Evolutionary conservation across 2,888 invertebrate genomes (phyloP).

Genomic region (Nezara viridula): DNA sequence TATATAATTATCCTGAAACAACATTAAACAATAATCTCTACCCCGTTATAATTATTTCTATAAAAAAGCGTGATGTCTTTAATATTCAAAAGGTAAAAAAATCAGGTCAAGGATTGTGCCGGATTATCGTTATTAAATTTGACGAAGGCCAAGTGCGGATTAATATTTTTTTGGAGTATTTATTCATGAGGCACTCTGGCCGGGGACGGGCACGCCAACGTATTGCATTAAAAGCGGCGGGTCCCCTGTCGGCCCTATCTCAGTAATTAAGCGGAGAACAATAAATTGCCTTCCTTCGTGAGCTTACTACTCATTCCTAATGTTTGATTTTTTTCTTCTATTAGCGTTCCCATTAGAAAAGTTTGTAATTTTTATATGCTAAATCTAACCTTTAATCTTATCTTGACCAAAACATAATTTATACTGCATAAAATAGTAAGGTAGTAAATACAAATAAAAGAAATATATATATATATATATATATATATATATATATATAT

Average conservation of each 20-base stretch:
- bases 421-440: too few relatives aligned
- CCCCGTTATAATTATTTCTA: not conserved
- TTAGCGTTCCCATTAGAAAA: not conserved
- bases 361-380: not conserved
- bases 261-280: not conserved
- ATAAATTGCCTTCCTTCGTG: slow-evolving; percentile 4
- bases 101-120: not conserved
- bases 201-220: not conserved
- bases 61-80: not conserved
- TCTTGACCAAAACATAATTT: not conserved
- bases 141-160: not conserved
- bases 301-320: not conserved
- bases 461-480: too few relatives aligned
- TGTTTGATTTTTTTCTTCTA: not conserved
- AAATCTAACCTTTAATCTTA: not conserved
- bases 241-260: not conserved
- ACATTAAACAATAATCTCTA: not conserved
- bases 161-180: slow-evolving; percentile 5
- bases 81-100: not conserved
- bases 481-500: too few relatives aligned
- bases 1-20: too few relatives aligned
- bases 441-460: too few relatives aligned
- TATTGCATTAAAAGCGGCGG: not conserved
- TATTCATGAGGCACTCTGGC: slow-evolving; percentile 10
- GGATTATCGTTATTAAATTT: slow-evolving; percentile 20